Percentiles rank a stretch among this genome's conserved stretches.
phyloP scores from a whole-genome alignment of 2,888 invertebrate genomes.

The Hermodice carunculata region DNA sequence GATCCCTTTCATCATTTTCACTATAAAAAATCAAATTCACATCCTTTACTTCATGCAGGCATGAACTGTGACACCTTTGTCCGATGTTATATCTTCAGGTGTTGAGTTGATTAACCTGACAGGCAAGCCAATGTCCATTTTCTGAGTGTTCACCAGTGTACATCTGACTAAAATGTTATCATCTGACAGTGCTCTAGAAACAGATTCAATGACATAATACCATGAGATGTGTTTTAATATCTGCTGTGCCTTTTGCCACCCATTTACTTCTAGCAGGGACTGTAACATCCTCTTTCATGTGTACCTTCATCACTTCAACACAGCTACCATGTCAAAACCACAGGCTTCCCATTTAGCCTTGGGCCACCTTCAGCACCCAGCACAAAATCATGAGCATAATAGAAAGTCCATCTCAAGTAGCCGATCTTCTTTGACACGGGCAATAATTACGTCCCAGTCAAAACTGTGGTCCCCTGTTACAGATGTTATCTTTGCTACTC shows the following conservation, averaged over 20 bases:
- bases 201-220: not conserved
- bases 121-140: not conserved
- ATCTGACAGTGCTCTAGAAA: not conserved
- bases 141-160: too few species aligned
- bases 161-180: not conserved
- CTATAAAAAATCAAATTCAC: not conserved
- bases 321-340: not conserved
- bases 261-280: too few species aligned
- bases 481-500: not conserved
- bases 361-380: not conserved
- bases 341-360: not conserved
- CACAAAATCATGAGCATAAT: not conserved
- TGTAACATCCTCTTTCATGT: too few species aligned
- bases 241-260: not conserved
- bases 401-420: not conserved
- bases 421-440: not conserved
- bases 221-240: not conserved
- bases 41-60: not conserved
- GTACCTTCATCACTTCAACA: too few species aligned
- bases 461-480: not conserved
- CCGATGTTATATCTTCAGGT: too few species aligned
- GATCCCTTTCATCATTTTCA: not conserved
- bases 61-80: not conserved
- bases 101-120: not conserved
- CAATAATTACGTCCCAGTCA: not conserved